Evolutionary conservation across 2,888 invertebrate genomes (phyloP), one percentile per base, ranked within the genome.

Genomic region (Adineta ricciae): DNA sequence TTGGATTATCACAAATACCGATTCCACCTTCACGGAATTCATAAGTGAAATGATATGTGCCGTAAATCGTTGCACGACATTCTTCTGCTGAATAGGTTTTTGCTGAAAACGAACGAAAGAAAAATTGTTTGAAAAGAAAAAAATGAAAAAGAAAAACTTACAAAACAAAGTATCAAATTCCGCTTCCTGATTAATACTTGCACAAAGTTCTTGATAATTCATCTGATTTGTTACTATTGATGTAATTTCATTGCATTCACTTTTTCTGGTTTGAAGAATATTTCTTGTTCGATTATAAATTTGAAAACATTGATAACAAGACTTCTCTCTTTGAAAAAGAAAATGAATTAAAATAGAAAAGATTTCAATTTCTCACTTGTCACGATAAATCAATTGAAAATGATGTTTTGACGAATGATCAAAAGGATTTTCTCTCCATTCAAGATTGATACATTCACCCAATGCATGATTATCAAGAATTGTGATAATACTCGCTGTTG

Each of bases 31-130:
- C 84, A 52, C 52, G 84, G 52, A 86, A 86, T 72, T 86, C 86
- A 72, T 86, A 86, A 46, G 82, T 64, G 36, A 86, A 86, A 46
- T 86, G 86, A 83, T 56, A 86, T 24, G 84, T 84, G n/a, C 86
- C 86, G n/a, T 86, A 84, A 52, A 86, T 86, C 0, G 86, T 86
- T 32, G 82, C 73, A 16, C 86, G 83, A 38, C 86, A 86, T 52
- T 86, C 86, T 83, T 84, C 84, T 24, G 86, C 86, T 3, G 82
- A 82, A 56, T 84, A 85, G 2, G 85, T 85, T 64, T 85, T 85
- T 5, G 41, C 78, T 78, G 32, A 78, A 78, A 24, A 0, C 21
- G n/a, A 19, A 19, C 1, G 24, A 41, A 8, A 64, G 19, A 19
- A 19, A 27, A 0, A 36, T 36, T 16, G 8, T 27, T 32, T 3